phyloP scores from a whole-genome alignment of 1,140 invertebrate genomes.

The Acromyrmex charruanus region DNA sequence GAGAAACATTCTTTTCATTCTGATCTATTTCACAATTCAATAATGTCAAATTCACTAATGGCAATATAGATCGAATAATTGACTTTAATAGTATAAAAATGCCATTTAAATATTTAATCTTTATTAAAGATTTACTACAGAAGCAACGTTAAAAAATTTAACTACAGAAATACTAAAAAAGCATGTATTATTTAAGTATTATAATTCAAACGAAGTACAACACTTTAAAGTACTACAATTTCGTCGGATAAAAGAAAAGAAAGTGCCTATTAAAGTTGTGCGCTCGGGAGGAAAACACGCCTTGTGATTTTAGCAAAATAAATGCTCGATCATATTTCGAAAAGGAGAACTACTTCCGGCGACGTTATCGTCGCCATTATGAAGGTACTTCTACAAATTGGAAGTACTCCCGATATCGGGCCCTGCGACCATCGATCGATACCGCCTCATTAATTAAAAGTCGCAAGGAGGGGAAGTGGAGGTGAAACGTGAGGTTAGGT shows the following conservation, averaged over 20 bases:
- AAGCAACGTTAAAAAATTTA: too few relatives aligned
- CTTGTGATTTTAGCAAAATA: constrained; percentile 46
- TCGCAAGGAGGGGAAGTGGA: constrained; percentile 29
- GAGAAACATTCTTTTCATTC: background rate
- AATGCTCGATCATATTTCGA: constrained; percentile 47
- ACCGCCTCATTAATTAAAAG: constrained; percentile 65
- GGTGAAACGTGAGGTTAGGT: constrained; percentile 21
- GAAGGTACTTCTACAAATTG: constrained; percentile 61
- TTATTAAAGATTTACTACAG: too few relatives aligned
- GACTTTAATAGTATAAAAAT: background rate
- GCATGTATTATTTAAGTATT: background rate
- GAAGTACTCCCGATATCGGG: constrained; percentile 44
- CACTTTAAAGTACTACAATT: background rate
- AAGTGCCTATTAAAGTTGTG: background rate
- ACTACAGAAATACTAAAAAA: background rate
- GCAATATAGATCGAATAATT: background rate
- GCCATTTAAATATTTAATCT: background rate
- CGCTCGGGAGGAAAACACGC: background rate
- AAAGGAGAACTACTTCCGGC: constrained; percentile 44
- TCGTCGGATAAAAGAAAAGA: background rate
- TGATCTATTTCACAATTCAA: background rate
- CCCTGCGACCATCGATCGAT: constrained; percentile 59
- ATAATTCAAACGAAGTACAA: background rate
- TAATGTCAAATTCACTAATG: background rate
- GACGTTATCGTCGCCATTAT: constrained; percentile 43